Evolutionary conservation across 2,797 vertebrate genomes (phyloP), one percentile per base, ranked within the genome.

Genomic region (Melanotaenia nigrans): DNA sequence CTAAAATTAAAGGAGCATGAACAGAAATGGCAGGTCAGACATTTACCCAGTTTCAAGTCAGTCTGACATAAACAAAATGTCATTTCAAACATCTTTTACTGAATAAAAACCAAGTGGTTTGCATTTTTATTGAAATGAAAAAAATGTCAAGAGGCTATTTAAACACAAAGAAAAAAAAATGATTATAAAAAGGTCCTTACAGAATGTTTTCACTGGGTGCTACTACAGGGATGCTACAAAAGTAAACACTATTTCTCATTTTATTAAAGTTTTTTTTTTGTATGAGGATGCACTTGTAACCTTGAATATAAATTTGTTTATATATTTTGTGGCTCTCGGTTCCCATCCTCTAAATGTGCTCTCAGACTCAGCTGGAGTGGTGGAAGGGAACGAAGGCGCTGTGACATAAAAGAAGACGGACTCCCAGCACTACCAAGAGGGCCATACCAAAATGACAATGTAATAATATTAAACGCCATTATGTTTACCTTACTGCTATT

Each of bases 401-500:
- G 64, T 60, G 51, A 60, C 25, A 24, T 24, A 30, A 49, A 30
- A 22, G 35, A 4, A 18, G 54, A 63, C 47, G 65, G 75, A 66
- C 54, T 65, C 66, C 63, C 65, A 77, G 82, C 69, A 58, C 85
- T 86, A 53, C 85, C 85, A 1, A 9, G 56, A 85, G 87, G 86
- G 49, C 49, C 60, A 45, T 36, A 40, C 1, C 49, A 25, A 7
- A 61, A 75, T 3, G 16, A 81, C 71, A 66, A 22, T 77, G 71
- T 85, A 79, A 80, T 76, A 72, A 84, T 72, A 71, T 82, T 61
- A 73, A 24, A 67, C 58, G 33, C 63, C 73, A 18, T 79, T 79
- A 53, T 78, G 82, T 85, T 90, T 75, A 78, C 78, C 63, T 80
- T 82, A 38, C 61, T 86, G 78, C 75, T 85, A 35, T 77, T 57